A percentile compares a stretch with the other conserved stretches of the same genome.
Conservation (phyloP, 2,113 vertebrate genomes). For the Nanorana parkeri region DNA sequence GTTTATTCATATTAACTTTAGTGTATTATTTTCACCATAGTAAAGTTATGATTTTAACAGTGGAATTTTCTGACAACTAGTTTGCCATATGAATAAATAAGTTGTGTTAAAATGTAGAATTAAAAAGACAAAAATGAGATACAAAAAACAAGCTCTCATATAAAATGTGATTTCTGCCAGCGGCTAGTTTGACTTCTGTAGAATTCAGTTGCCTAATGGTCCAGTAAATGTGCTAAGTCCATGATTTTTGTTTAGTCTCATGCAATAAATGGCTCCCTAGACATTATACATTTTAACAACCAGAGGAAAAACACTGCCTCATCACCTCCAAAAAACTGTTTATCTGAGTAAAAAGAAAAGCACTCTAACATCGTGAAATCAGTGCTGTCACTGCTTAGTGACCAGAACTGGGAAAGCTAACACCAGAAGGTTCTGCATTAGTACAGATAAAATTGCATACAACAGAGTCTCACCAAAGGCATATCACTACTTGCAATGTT, state of each 20-base stretch:
- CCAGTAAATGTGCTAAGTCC: constrained; percentile 53
- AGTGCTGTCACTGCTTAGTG: constrained; percentile 37
- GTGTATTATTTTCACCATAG: too few species aligned
- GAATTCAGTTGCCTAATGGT: constrained; percentile 50
- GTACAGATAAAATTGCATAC: not conserved
- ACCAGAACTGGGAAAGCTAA: constrained; percentile 22
- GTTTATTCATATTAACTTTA: too few species aligned
- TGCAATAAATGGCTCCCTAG: constrained; percentile 51
- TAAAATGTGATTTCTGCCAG: constrained; percentile 31
- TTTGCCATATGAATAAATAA: too few species aligned
- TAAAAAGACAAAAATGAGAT: not conserved
- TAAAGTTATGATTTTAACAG: too few species aligned
- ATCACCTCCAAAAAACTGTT: constrained; percentile 56
- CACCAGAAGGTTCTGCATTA: constrained; percentile 47
- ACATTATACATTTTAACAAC: constrained; percentile 54
- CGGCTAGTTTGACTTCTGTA: constrained; percentile 31
- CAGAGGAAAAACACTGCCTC: constrained; percentile 48
- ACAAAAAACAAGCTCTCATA: not conserved
- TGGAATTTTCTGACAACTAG: too few species aligned
- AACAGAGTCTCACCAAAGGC: not conserved
- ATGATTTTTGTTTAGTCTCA: constrained; percentile 52
- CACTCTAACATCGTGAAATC: constrained; percentile 41
- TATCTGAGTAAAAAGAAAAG: constrained; percentile 33
- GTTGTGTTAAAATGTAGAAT: too few species aligned
- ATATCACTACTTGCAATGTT: not conserved